A percentile compares a stretch with the other conserved stretches of the same genome.
Evolutionary conservation across 1,140 invertebrate genomes (phyloP).

Genomic region (Metopolophium dirhodum): DNA sequence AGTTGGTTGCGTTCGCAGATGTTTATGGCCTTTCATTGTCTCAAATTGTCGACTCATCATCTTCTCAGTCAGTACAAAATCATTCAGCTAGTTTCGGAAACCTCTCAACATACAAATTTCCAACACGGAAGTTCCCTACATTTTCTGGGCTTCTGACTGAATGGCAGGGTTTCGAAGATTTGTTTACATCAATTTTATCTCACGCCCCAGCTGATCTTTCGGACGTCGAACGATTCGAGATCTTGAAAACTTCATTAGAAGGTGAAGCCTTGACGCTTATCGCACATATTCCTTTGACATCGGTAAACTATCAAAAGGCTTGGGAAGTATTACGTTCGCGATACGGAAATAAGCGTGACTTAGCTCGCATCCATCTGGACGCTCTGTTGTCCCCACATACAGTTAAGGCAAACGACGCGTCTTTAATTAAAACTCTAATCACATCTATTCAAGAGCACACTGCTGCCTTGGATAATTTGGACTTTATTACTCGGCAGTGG

Average conservation of each 20-base stretch:
- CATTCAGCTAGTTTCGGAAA: too few relatives aligned
- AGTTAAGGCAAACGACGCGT: not conserved
- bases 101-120: not conserved
- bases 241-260: not conserved
- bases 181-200: not conserved
- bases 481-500: too few relatives aligned
- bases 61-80: too few relatives aligned
- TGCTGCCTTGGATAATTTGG: too few relatives aligned
- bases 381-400: not conserved
- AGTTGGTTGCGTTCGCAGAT: too few relatives aligned
- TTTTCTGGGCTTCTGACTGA: not conserved
- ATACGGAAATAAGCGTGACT: not conserved
- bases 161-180: conserved; percentile 5
- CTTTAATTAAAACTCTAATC: not conserved
- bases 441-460: too few relatives aligned
- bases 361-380: not conserved
- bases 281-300: not conserved
- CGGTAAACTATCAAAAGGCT: not conserved
- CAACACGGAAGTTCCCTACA: not conserved
- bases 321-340: not conserved
- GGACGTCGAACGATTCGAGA: not conserved
- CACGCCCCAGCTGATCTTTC: not conserved
- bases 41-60: too few relatives aligned
- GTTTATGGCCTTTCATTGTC: too few relatives aligned
- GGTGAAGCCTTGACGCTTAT: not conserved